phyloP scores from a whole-genome alignment of 2,113 vertebrate species.

The Vidua macroura region DNA sequence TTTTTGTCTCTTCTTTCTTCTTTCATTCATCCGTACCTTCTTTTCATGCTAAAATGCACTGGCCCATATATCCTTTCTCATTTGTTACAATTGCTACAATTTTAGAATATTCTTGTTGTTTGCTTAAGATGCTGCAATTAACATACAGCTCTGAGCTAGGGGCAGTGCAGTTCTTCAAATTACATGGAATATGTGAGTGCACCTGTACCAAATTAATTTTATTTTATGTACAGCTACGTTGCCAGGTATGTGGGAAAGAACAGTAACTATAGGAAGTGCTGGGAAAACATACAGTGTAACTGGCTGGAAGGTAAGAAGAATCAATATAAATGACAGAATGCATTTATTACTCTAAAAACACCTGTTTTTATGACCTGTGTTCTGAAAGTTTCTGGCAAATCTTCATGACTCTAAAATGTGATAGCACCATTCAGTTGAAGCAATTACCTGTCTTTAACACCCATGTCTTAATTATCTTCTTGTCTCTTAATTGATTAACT shows the following conservation, averaged over 20 bases:
- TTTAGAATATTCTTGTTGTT: background rate
- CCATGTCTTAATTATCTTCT: background rate
- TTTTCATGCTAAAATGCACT: background rate
- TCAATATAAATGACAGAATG: background rate
- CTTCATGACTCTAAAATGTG: background rate
- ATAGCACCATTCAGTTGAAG: background rate
- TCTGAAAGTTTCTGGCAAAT: slow-evolving; percentile 4
- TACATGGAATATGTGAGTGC: background rate
- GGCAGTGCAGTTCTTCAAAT: background rate
- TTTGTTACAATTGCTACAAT: background rate
- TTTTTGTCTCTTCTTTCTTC: background rate
- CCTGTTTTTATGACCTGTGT: background rate
- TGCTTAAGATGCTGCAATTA: background rate
- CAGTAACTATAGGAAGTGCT: slow-evolving; percentile 90
- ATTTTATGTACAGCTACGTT: slow-evolving; percentile 80
- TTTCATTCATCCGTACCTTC: background rate
- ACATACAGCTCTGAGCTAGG: background rate
- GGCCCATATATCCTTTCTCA: background rate
- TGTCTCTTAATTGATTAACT: background rate
- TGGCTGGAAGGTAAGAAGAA: slow-evolving; percentile 90
- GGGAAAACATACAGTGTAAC: slow-evolving; percentile 96
- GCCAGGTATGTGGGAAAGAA: slow-evolving; percentile 98
- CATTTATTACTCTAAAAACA: background rate
- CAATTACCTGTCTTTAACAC: background rate
- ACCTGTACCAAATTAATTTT: background rate